phyloP scores from a whole-genome alignment of 2,888 invertebrate species.

The Lissocephala sabroskyi region DNA sequence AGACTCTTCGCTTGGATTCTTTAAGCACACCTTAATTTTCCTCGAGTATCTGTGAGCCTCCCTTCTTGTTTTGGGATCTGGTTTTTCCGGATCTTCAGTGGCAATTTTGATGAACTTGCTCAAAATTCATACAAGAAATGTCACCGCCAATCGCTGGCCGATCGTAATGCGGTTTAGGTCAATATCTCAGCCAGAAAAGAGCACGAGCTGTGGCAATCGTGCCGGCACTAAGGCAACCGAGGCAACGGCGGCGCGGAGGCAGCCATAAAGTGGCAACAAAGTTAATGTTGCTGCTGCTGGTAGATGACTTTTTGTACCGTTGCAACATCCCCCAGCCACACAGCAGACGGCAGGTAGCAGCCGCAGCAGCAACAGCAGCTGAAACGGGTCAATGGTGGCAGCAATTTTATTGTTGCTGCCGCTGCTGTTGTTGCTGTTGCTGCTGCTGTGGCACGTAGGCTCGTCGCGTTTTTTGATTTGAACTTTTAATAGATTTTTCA shows the following conservation, averaged over 20 bases:
- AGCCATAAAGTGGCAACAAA: neutral
- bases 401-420: too few relatives aligned
- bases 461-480: slow-evolving; percentile 13
- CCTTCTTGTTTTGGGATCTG: too few relatives aligned
- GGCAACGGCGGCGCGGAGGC: too few relatives aligned
- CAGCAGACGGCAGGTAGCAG: too few relatives aligned
- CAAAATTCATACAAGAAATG: slow-evolving; percentile 1
- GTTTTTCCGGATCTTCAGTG: too few relatives aligned
- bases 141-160: neutral
- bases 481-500: slow-evolving; percentile 12
- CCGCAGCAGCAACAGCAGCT: slow-evolving; percentile 5
- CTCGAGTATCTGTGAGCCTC: too few relatives aligned
- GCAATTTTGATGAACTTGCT: slow-evolving; percentile 12
- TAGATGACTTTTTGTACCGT: too few relatives aligned
- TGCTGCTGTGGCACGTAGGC: slow-evolving; percentile 5
- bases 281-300: neutral
- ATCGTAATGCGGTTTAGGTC: slow-evolving; percentile 4
- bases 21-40: too few relatives aligned
- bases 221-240: too few relatives aligned
- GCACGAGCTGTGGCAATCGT: neutral
- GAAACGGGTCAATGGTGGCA: slow-evolving; percentile 28
- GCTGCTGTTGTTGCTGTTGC: slow-evolving; percentile 8
- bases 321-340: too few relatives aligned
- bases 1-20: too few relatives aligned
- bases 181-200: slow-evolving; percentile 7